A percentile compares a stretch with the other conserved stretches of the same genome.
Conservation (phyloP, 2,888 invertebrate species). For the Oscheius sp. region DNA sequence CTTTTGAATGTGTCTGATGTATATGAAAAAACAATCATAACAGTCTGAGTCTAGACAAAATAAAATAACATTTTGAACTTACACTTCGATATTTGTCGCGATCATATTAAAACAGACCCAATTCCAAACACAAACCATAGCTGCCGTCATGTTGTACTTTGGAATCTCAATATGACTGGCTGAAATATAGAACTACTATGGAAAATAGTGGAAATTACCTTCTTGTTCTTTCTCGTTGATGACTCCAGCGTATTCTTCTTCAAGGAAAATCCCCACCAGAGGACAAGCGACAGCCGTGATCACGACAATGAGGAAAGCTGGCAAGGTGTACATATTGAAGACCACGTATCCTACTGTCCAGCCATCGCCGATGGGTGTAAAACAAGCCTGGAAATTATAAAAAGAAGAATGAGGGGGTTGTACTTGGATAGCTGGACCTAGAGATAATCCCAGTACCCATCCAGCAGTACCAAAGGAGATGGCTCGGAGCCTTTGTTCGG, state of each 20-base stretch:
- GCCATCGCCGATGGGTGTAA: constrained; percentile 53
- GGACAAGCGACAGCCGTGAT: constrained; percentile 43
- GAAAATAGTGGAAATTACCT: constrained; percentile 26
- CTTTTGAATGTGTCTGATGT: background rate
- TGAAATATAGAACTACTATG: background rate
- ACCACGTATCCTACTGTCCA: constrained; percentile 25
- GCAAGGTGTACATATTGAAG: constrained; percentile 54
- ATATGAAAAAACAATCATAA: too few species aligned
- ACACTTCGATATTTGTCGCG: constrained; percentile 60
- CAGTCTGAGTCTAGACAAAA: too few species aligned
- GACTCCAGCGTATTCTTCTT: constrained; percentile 57
- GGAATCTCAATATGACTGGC: constrained; percentile 41
- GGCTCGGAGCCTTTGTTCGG: constrained; percentile 49
- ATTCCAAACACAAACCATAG: constrained; percentile 53
- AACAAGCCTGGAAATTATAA: constrained; percentile 38
- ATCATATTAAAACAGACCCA: constrained; percentile 56
- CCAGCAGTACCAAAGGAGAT: constrained; percentile 55
- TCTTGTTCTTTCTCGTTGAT: constrained; percentile 45
- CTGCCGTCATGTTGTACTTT: constrained; percentile 53
- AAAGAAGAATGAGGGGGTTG: background rate
- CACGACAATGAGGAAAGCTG: constrained; percentile 54
- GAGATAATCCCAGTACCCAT: constrained; percentile 51
- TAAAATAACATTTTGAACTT: constrained; percentile 26
- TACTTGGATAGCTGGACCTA: constrained; percentile 55
- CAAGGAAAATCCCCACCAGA: constrained; percentile 47